Evolutionary conservation across 2,113 vertebrate species (phyloP), one percentile per base, ranked within the genome.

Genomic region (Megaceryle torquata): DNA sequence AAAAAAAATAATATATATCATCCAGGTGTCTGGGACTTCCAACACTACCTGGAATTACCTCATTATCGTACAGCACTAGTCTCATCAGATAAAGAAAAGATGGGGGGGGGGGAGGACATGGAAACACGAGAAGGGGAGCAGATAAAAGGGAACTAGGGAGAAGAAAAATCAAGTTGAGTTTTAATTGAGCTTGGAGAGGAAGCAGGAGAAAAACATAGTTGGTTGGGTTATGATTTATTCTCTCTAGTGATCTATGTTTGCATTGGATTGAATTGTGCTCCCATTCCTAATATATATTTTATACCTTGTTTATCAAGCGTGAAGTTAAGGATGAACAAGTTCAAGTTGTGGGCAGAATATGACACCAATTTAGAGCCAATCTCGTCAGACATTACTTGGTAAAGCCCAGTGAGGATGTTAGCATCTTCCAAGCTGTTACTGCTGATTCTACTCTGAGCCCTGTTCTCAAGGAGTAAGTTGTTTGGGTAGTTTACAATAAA

Each of bases 131-230:
- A 94, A 89, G 43, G 20, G 82, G 69, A 92, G 24, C 13, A 96
- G 81, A 96, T 96, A 43, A 96, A 96, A 96, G 83, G 64, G 53
- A 91, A 70, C 15, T 14, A 44, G 35, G 28, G 41, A 92, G 83
- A 92, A 84, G 93, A 88, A 92, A 81, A 96, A 93, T 79, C 61
- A 61, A 57, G 88, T 93, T 88, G 65, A 79, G 74, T 76, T 74
- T 93, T 94, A 95, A 92, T 33, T 87, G 88, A 94, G 44, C 77
- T 95, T 93, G 80, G 80, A 95, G 77, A 95, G 82, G 92, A 97
- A 93, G 63, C 48, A 91, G 41, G 26, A 93, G 33, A 53, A 53
- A 26, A 53, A 14, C 37, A 77, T 21, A 61, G 65, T 51, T 91
- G 79, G 39, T 65, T 93, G 21, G 37, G 44, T 87, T 93, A 71